Conservation (phyloP, 2,113 vertebrate genomes). For the Corythaixoides concolor region DNA sequence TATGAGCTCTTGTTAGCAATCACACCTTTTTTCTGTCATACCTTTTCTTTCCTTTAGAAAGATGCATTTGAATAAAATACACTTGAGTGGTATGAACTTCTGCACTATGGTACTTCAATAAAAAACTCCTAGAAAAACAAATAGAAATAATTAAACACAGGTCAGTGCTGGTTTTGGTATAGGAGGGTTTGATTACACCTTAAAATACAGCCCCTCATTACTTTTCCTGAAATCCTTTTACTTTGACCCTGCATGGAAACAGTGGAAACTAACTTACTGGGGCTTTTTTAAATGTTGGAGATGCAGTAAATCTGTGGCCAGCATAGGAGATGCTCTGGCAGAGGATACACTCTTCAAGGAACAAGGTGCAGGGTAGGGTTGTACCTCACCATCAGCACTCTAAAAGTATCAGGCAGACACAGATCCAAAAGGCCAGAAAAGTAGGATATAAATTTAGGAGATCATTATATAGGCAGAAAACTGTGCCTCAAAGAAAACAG, state of each 20-base stretch:
- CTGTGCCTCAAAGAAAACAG: not conserved
- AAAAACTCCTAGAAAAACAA: not conserved
- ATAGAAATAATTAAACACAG: not conserved
- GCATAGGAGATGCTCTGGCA: not conserved
- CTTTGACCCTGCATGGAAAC: not conserved
- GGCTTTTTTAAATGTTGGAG: not conserved
- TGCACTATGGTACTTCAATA: not conserved
- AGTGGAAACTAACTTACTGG: not conserved
- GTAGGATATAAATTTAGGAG: not conserved
- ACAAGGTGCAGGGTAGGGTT: not conserved
- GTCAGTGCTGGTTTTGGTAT: not conserved
- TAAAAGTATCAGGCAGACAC: not conserved
- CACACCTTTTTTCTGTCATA: not conserved
- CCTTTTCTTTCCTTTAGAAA: slow-evolving; percentile 13
- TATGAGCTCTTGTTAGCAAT: not conserved
- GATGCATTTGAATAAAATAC: slow-evolving; percentile 55
- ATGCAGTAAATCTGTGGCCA: not conserved
- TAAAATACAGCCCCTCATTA: not conserved
- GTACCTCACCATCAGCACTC: not conserved
- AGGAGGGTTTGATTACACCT: not conserved
- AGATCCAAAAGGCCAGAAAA: not conserved
- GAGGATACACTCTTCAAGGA: not conserved
- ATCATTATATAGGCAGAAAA: not conserved
- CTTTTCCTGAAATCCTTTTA: not conserved
- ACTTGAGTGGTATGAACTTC: not conserved